phyloP scores from a whole-genome alignment of 2,888 invertebrate species.

The Gonocerus acuteangulatus region DNA sequence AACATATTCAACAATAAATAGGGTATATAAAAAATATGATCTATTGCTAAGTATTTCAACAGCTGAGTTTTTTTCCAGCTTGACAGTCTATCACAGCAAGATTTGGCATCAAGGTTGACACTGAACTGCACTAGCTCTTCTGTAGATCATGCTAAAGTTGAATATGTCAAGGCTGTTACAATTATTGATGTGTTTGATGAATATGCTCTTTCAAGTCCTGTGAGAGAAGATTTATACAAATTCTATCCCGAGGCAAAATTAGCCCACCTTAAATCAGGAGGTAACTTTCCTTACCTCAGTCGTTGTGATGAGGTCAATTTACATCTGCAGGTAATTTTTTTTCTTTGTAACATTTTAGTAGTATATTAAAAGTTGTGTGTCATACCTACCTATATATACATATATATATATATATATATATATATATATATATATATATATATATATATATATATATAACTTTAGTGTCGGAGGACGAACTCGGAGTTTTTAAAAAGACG shows the following conservation, averaged over 20 bases:
- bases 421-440: not conserved
- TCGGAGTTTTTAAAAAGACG: too few relatives aligned
- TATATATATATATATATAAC: too few relatives aligned
- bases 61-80: slow-evolving; percentile 55
- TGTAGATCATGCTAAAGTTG: slow-evolving; percentile 66
- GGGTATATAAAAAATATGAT: too few relatives aligned
- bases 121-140: slow-evolving; percentile 74
- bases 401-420: not conserved
- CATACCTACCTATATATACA: too few relatives aligned
- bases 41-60: too few relatives aligned
- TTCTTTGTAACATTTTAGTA: not conserved
- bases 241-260: slow-evolving; percentile 77
- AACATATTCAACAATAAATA: too few relatives aligned
- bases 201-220: slow-evolving; percentile 67
- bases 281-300: slow-evolving; percentile 85
- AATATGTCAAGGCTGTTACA: slow-evolving; percentile 59
- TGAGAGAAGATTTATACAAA: slow-evolving; percentile 74
- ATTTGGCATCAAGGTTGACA: slow-evolving; percentile 77
- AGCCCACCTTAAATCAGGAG: slow-evolving; percentile 80
- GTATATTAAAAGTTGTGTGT: not conserved
- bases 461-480: too few relatives aligned
- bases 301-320: slow-evolving; percentile 81
- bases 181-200: slow-evolving; percentile 86
- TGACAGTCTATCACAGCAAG: slow-evolving; percentile 71
- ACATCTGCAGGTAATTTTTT: slow-evolving; percentile 62